Conservation (phyloP, 2,113 vertebrate genomes). For the Pygoscelis antarcticus region DNA sequence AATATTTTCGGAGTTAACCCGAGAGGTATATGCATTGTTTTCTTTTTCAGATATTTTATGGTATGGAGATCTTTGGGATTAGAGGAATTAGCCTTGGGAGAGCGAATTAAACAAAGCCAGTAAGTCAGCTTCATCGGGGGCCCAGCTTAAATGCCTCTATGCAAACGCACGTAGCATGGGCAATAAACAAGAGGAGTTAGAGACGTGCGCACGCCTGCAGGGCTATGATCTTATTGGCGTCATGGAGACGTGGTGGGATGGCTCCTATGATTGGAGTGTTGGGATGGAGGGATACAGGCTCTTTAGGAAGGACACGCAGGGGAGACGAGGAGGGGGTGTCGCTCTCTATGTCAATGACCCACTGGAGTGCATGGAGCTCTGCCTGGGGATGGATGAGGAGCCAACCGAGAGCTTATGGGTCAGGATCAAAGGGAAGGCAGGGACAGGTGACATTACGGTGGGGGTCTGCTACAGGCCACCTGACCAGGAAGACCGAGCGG, state of each 20-base stretch:
- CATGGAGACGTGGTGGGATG: neutral
- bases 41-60: neutral
- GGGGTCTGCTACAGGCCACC: neutral
- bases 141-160: neutral
- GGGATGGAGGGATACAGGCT: neutral
- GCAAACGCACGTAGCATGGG: neutral
- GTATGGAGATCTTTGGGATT: neutral
- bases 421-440: neutral
- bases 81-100: neutral
- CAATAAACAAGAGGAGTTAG: neutral
- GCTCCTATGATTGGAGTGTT: neutral
- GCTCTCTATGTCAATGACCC: neutral
- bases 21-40: neutral
- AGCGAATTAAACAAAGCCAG: neutral
- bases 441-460: neutral
- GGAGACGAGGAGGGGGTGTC: neutral
- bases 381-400: neutral
- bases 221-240: neutral
- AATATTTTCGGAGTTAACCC: neutral
- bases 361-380: neutral
- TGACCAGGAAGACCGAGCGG: neutral
- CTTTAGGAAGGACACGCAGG: neutral
- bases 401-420: neutral
- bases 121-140: neutral
- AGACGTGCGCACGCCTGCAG: neutral